Conservation (phyloP, 2,888 invertebrate species). For the Megamerina dolium region DNA sequence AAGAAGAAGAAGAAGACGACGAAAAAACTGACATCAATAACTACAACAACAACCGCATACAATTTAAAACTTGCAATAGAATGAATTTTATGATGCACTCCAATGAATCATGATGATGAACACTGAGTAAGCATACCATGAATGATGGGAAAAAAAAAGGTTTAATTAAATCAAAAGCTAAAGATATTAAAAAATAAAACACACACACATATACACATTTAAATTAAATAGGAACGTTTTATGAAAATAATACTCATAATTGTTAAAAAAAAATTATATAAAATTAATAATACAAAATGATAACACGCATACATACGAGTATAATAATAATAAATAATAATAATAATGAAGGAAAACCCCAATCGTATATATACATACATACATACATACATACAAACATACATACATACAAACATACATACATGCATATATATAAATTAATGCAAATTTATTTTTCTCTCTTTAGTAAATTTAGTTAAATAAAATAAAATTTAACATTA, state of each 20-base stretch:
- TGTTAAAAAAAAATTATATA: slow-evolving; percentile 24
- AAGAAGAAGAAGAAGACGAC: no score
- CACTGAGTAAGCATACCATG: slow-evolving; percentile 20
- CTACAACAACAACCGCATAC: slow-evolving; percentile 22
- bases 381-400: slow-evolving; percentile 22
- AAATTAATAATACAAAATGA: slow-evolving; percentile 4
- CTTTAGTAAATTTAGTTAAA: slow-evolving; percentile 42
- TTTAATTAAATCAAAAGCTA: slow-evolving; percentile 15
- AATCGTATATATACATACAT: no score
- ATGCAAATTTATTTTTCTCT: slow-evolving; percentile 33
- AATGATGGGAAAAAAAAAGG: slow-evolving; percentile 20
- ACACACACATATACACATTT: slow-evolving; percentile 11
- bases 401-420: slow-evolving; percentile 11
- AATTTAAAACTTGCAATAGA: slow-evolving; percentile 10
- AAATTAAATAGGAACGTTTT: slow-evolving; percentile 16
- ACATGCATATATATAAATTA: no score
- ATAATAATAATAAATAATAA: slow-evolving; percentile 17
- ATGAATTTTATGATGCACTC: background rate
- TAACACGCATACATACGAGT: slow-evolving; percentile 12
- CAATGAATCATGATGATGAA: background rate
- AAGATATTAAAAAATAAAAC: slow-evolving; percentile 12
- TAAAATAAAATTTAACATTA: slow-evolving; percentile 39
- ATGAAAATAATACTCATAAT: slow-evolving; percentile 28
- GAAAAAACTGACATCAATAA: slow-evolving; percentile 25
- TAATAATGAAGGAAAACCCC: no score